A percentile compares a stretch with the other conserved stretches of the same genome.
phyloP scores from a whole-genome alignment of 2,888 invertebrate species.

The Agrotis ipsilon region DNA sequence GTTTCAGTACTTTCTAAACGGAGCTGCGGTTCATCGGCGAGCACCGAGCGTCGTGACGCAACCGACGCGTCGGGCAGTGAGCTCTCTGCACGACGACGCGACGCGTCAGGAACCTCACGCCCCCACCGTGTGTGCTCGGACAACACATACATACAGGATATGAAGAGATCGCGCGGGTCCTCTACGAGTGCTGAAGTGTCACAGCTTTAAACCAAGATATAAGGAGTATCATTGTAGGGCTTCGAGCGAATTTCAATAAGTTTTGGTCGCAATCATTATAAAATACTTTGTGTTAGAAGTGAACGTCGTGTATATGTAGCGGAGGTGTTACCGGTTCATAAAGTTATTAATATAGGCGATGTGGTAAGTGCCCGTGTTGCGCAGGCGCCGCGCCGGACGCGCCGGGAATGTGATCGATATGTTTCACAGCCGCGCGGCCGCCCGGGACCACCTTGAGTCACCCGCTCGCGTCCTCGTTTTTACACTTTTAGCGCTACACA shows the following conservation, averaged over 20 bases:
- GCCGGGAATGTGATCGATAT: conserved; percentile 27
- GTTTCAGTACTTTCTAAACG: conserved; percentile 63
- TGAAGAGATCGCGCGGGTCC: too few species aligned
- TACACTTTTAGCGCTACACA: conserved; percentile 19
- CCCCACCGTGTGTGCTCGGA: too few species aligned
- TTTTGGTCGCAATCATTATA: not conserved
- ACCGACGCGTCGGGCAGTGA: not conserved
- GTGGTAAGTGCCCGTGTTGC: conserved; percentile 33
- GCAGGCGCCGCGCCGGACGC: conserved; percentile 42
- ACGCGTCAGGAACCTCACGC: not conserved
- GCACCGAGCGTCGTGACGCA: conserved; percentile 34
- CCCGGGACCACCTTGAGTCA: not conserved
- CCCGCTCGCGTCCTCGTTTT: not conserved
- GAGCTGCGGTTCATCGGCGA: conserved; percentile 53
- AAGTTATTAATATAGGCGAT: conserved; percentile 30
- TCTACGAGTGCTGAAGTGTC: too few species aligned
- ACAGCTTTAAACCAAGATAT: not conserved
- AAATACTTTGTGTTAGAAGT: not conserved
- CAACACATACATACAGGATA: too few species aligned
- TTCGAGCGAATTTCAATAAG: not conserved
- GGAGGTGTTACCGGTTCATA: conserved; percentile 26
- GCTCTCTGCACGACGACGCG: not conserved
- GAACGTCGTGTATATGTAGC: conserved; percentile 5
- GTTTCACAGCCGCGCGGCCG: not conserved
- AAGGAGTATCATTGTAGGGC: not conserved